These are phyloP conservation scores for Aspidoscelis tigris DNA, from an alignment of 2,113 vertebrate genomes.

Conservation along the genomic window DNA sequence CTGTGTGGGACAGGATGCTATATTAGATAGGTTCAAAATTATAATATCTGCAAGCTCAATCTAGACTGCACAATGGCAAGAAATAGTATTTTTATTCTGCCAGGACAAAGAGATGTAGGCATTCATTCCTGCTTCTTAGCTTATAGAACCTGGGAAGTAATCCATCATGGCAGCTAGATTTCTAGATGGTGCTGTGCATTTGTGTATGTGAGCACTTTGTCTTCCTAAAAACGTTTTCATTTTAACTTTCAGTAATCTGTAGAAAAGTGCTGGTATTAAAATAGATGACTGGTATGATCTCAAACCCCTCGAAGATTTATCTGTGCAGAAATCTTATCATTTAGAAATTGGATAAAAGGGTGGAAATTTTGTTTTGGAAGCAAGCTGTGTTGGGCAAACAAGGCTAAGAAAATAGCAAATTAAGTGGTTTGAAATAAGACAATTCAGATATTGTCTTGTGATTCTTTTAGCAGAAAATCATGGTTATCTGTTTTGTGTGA, in stretches of 20 bases:
- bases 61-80: too few relatives aligned
- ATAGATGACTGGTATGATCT: conserved; percentile 19
- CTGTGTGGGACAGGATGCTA: too few relatives aligned
- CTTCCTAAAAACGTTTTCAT: not conserved
- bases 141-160: too few relatives aligned
- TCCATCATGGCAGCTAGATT: too few relatives aligned
- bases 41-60: too few relatives aligned
- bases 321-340: conserved; percentile 40
- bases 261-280: not conserved
- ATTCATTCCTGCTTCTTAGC: too few relatives aligned
- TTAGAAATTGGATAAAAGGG: conserved; percentile 19
- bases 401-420: conserved; percentile 5
- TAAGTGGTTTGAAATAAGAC: not conserved
- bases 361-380: conserved; percentile 21
- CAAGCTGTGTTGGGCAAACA: conserved; percentile 20
- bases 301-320: conserved; percentile 26
- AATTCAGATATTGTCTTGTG: conserved; percentile 2
- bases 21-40: too few relatives aligned
- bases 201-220: too few relatives aligned
- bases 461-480: not conserved
- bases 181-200: too few relatives aligned
- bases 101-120: too few relatives aligned
- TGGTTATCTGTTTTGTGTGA: conserved; percentile 6
- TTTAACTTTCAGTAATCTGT: conserved; percentile 26
- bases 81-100: too few relatives aligned